These are phyloP conservation scores for Trichonephila clavata DNA, from an alignment of 1,140 invertebrate genomes.

Conservation along the genomic window DNA sequence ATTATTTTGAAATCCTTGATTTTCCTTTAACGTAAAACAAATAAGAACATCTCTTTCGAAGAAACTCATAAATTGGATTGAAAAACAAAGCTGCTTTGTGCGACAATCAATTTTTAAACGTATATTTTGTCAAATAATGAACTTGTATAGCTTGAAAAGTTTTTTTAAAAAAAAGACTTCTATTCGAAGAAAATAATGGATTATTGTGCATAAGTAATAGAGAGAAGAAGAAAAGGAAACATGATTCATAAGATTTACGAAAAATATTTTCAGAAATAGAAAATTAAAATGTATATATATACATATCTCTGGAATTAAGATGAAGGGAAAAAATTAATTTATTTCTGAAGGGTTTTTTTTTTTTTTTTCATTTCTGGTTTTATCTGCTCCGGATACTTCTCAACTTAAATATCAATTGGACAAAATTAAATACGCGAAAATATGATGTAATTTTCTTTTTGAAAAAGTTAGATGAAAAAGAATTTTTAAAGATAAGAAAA, in stretches of 20 bases:
- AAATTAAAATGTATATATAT: background rate
- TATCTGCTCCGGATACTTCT: too few species aligned
- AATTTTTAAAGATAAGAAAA: too few species aligned
- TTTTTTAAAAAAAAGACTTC: background rate
- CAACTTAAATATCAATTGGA: too few species aligned
- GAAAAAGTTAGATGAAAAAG: too few species aligned
- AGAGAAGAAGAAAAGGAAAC: background rate
- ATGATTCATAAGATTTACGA: background rate
- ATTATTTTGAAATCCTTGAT: background rate
- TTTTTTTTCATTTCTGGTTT: too few species aligned
- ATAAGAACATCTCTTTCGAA: background rate
- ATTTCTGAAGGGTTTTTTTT: too few species aligned
- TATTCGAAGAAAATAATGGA: background rate
- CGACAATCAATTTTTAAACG: conserved; percentile 22
- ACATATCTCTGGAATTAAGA: too few species aligned
- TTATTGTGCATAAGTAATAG: background rate
- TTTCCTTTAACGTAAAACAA: background rate
- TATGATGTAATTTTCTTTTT: too few species aligned
- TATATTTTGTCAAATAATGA: background rate
- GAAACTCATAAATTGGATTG: background rate
- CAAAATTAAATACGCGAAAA: too few species aligned
- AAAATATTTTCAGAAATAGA: background rate
- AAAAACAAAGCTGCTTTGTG: conserved; percentile 10
- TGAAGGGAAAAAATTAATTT: too few species aligned
- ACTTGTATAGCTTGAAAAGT: background rate